Percentiles rank a stretch among this genome's conserved stretches.
These are phyloP conservation scores for Acanthacorydalis orientalis DNA, from an alignment of 2,888 invertebrate species.

Conservation along the genomic window DNA sequence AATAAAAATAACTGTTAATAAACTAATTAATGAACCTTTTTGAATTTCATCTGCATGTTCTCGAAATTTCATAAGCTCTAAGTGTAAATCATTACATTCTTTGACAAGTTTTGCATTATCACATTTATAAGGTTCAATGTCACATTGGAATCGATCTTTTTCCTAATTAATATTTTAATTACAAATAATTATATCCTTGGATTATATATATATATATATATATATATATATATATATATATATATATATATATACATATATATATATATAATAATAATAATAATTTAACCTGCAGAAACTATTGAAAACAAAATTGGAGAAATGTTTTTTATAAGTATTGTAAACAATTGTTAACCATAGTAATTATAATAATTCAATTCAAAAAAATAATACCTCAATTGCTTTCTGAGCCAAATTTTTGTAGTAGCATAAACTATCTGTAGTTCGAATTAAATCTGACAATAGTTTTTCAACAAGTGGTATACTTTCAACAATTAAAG, in stretches of 20 bases:
- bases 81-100: slow-evolving; percentile 58
- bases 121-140: slow-evolving; percentile 63
- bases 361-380: background rate
- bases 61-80: slow-evolving; percentile 43
- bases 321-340: no score
- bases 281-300: background rate
- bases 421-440: slow-evolving; percentile 70
- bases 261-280: background rate
- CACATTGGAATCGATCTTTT: slow-evolving; percentile 47
- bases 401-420: slow-evolving; percentile 59
- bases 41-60: slow-evolving; percentile 44
- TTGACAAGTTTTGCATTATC: slow-evolving; percentile 60
- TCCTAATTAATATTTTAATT: slow-evolving; percentile 31
- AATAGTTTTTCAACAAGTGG: slow-evolving; percentile 66
- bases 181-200: slow-evolving; percentile 7
- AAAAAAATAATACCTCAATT: slow-evolving; percentile 31
- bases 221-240: background rate
- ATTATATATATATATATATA: background rate
- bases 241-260: background rate
- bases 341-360: slow-evolving; percentile 3
- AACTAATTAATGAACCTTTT: slow-evolving; percentile 17
- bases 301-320: no score
- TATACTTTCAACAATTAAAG: slow-evolving; percentile 56
- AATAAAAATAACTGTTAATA: background rate
- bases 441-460: slow-evolving; percentile 71